Evolutionary conservation across 2,797 vertebrate species (phyloP).

Genomic region (Aulostomus chinensis): DNA sequence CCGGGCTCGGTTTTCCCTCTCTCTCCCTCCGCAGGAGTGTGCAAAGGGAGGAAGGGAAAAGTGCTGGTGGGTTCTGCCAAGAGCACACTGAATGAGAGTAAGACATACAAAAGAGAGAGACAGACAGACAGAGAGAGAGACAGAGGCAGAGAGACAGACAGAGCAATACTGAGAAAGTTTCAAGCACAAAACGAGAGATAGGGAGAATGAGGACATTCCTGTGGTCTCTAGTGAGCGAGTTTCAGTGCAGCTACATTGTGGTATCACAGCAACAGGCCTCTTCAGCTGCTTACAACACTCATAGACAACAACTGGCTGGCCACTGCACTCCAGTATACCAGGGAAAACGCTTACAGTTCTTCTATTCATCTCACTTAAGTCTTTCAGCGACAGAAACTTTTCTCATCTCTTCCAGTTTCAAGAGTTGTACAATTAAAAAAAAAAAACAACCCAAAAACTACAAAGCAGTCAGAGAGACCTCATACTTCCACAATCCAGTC

Average conservation of each 20-base stretch:
- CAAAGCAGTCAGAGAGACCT: no score
- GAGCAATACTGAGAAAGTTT: constrained; percentile 36
- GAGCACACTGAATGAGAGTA: constrained; percentile 32
- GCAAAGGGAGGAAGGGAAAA: constrained; percentile 30
- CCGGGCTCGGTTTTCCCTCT: constrained; percentile 36
- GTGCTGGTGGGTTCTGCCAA: constrained; percentile 39
- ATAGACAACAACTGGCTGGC: constrained; percentile 46
- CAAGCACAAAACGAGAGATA: constrained; percentile 31
- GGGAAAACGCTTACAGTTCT: no score
- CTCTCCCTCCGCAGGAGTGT: constrained; percentile 31
- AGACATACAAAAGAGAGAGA: constrained; percentile 33
- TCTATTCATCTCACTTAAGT: background rate
- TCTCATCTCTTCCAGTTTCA: background rate
- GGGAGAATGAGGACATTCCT: constrained; percentile 66
- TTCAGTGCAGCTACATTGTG: constrained; percentile 49
- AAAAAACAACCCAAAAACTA: no score
- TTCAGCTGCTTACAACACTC: constrained; percentile 66
- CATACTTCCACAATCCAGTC: no score
- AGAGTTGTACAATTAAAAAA: no score
- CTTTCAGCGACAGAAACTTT: background rate
- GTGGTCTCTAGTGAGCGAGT: constrained; percentile 56
- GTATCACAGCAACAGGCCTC: constrained; percentile 68
- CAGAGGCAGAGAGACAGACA: no score
- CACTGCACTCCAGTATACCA: constrained; percentile 10
- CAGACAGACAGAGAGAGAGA: no score